Base-by-base conservation (phyloP, 2,888 invertebrate species). In the Troglohyphantes excavatus region DNA sequence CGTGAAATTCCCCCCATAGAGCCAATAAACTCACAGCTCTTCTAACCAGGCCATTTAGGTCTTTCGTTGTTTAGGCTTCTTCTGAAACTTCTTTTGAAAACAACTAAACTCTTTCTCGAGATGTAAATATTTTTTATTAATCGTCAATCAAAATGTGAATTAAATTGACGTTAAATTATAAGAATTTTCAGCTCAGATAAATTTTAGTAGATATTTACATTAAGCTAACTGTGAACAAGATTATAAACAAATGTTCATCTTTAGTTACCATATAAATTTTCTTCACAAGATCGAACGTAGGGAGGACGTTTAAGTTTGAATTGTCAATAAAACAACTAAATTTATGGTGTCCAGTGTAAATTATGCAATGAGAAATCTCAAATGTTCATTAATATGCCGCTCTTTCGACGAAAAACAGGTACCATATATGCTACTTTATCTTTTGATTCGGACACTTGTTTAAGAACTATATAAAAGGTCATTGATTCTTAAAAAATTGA, bases 371-470 rank as follows among this genome's bases (percentile, higher is more conserved):
- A 88, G 13, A 88, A 88, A 67, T n/a, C 26, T 19, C 33, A 82
- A 19, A 21, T 29, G 13, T 23, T 33, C 33, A 7, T 39, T 68
- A 88, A 33, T 26, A 88, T 88, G 88, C 82, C 88, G 3, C 68
- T 88, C 72, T 88, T 88, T 82, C 81, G 88, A 59, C 88, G 88
- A 88, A 88, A 82, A 88, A 21, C 73, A 73, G 81, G 87, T 87
- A 87, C 27, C 0, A 17, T 0, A n/a, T n/a, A 17, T 13, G 2
- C 53, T 53, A 0, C 9, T 33, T 53, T 53, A 53, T 17, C 5
- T 7, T 39, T 53, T 53, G 53, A 53, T 19, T 61, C 61, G n/a
- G 7, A 1, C 3, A 61, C 0, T 17, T 61, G n/a, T 7, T 17
- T 2, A 53, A 53, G 0, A 53, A 53, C 0, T n/a, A 2, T 53